Base-by-base conservation (phyloP, 2,113 vertebrate species). In the Chionis minor region DNA sequence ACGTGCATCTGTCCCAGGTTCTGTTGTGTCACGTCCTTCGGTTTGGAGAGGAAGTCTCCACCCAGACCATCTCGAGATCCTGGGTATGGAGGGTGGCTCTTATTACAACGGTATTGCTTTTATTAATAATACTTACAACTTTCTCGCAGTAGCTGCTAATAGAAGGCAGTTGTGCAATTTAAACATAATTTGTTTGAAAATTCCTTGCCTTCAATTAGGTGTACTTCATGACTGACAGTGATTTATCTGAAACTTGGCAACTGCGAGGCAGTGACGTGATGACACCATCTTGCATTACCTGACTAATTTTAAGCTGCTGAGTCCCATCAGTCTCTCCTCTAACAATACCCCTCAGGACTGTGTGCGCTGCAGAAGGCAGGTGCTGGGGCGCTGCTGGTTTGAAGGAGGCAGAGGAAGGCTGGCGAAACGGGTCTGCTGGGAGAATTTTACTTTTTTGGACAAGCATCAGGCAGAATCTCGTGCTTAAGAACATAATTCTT, bases 1-100 rank as follows among this genome's bases (percentile, higher is more conserved):
- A 28, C 55, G 88, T 65, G 55, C 51, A 9, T 80, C 59, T 4
- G 18, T 44, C 88, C 73, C 8, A 4, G 33, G 11, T 72, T 87
- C 56, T 75, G 66, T 66, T 51, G 61, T 75, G 84, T 92, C 65
- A 33, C 7, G 10, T 85, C 83, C 92, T 94, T 91, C 4, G 16
- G 61, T 88, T 75, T 75, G 89, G 70, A 85, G 69, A 73, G 91
- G 94, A 91, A 89, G 70, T 92, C 88, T 92, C 92, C 91, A 89
- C 89, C 83, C 89, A 75, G 86, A 72, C 22, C n/a, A 44, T 74
- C 79, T 74, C 8, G 2, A 74, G 72, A 44, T 51, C 80, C 77
- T 55, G 49, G 56, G 26, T 49, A 10, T 66, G 80, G 77, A 92
- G 69, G 65, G 40, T 52, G 49, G 56, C 81, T 75, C 72, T 78